Evolutionary conservation across 2,888 invertebrate species (phyloP).

Genomic region (Acleris cristana): DNA sequence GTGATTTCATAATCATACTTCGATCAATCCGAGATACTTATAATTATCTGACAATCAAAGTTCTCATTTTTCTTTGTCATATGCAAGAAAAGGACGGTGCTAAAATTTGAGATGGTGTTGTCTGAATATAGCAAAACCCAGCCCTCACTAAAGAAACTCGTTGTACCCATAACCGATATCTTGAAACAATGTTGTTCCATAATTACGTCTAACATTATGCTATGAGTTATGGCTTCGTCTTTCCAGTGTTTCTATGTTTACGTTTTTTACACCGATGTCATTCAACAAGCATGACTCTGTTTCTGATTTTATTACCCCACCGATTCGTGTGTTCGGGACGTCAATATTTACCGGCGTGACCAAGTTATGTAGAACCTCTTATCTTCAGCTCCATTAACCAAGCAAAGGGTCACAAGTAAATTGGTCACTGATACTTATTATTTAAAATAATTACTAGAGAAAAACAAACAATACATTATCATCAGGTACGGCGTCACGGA

Average conservation of each 20-base stretch:
- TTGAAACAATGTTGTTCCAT: too few species aligned
- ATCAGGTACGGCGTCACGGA: slow-evolving; percentile 23
- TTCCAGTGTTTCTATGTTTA: slow-evolving; percentile 21
- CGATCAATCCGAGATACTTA: too few species aligned
- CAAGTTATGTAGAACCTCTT: slow-evolving; percentile 3
- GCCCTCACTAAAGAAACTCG: too few species aligned
- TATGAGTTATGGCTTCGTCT: neutral
- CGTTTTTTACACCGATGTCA: slow-evolving; percentile 28
- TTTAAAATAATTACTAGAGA: slow-evolving; percentile 25
- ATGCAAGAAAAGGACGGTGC: too few species aligned
- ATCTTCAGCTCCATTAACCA: neutral
- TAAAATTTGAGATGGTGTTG: too few species aligned
- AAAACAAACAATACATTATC: slow-evolving; percentile 13
- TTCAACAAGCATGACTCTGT: slow-evolving; percentile 34
- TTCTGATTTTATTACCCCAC: slow-evolving; percentile 37
- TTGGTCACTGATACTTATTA: slow-evolving; percentile 13
- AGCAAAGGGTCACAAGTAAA: neutral
- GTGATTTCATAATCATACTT: too few species aligned
- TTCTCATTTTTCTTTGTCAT: too few species aligned
- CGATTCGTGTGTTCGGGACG: slow-evolving; percentile 29
- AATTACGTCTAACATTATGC: too few species aligned
- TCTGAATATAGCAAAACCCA: too few species aligned
- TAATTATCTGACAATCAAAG: too few species aligned
- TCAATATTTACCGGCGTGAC: slow-evolving; percentile 25
- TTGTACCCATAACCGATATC: too few species aligned